Conservation (phyloP, 2,113 vertebrate genomes). For the Thymallus thymallus region DNA sequence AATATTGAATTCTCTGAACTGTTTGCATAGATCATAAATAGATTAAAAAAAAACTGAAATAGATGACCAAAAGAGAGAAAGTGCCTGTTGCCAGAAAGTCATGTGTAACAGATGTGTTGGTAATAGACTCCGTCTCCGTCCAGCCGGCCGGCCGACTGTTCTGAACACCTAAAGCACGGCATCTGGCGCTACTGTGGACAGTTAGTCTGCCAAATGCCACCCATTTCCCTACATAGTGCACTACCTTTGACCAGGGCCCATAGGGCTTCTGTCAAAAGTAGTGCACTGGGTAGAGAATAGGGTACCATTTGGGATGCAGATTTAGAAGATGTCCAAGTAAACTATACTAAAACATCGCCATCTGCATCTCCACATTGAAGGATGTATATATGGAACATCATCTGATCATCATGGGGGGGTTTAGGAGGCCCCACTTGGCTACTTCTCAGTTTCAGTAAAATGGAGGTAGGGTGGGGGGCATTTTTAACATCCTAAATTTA, state of each 20-base stretch:
- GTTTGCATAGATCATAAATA: too few relatives aligned
- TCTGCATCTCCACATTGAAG: constrained; percentile 36
- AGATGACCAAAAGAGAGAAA: too few relatives aligned
- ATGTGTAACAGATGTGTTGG: constrained; percentile 83
- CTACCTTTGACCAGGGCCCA: too few relatives aligned
- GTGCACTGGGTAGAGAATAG: too few relatives aligned
- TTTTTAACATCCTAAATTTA: not conserved
- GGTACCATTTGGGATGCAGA: too few relatives aligned
- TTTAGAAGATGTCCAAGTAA: constrained; percentile 58
- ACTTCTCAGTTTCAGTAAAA: too few relatives aligned
- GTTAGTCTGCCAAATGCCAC: constrained; percentile 45
- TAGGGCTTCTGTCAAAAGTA: too few relatives aligned
- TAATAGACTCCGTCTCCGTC: constrained; percentile 74
- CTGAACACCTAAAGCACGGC: constrained; percentile 82
- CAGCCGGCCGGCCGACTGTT: constrained; percentile 72
- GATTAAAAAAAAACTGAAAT: too few relatives aligned
- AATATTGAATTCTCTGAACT: too few relatives aligned
- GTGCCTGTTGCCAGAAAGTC: constrained; percentile 75
- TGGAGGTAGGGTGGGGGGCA: too few relatives aligned
- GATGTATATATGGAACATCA: constrained; percentile 29
- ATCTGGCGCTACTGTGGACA: constrained; percentile 80
- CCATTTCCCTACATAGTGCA: too few relatives aligned
- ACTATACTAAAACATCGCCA: constrained; percentile 52
- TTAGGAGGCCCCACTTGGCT: not conserved
- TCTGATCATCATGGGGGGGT: not conserved